phyloP scores from a whole-genome alignment of 2,888 invertebrate genomes.

The Siphlonurus alternatus region DNA sequence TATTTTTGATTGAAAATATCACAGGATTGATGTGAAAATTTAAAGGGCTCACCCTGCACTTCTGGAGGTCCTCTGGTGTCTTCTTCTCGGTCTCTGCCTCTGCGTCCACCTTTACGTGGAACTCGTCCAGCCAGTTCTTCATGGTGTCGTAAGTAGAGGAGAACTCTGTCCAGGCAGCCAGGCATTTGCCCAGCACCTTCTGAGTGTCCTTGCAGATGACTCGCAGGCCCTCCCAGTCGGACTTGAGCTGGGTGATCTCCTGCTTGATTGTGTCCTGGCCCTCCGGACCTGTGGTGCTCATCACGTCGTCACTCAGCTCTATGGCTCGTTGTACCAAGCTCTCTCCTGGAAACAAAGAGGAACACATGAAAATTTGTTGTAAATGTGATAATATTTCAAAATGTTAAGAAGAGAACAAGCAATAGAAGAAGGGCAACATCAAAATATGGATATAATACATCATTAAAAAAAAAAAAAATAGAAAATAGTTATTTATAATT shows the following conservation, averaged over 20 bases:
- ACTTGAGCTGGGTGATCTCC: constrained; percentile 61
- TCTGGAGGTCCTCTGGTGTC: constrained; percentile 57
- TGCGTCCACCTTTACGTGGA: constrained; percentile 43
- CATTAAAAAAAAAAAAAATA: neutral
- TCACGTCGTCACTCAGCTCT: constrained; percentile 53
- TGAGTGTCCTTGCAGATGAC: constrained; percentile 60
- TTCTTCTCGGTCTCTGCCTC: constrained; percentile 52
- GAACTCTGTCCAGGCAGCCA: constrained; percentile 68
- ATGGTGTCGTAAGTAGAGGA: constrained; percentile 52
- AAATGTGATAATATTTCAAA: neutral
- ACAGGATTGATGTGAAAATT: too few relatives aligned
- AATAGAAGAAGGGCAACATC: too few relatives aligned
- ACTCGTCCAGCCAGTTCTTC: constrained; percentile 56
- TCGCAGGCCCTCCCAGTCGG: constrained; percentile 68
- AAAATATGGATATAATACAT: constrained; percentile 2
- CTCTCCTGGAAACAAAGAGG: constrained; percentile 26
- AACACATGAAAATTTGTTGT: neutral
- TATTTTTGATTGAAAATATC: neutral
- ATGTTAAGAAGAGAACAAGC: neutral
- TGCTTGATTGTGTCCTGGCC: constrained; percentile 66
- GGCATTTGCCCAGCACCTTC: constrained; percentile 53
- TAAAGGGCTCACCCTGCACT: constrained; percentile 34
- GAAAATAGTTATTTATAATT: neutral
- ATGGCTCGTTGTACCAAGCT: constrained; percentile 53
- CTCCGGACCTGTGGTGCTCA: constrained; percentile 61